Conservation (phyloP, 2,888 invertebrate species). For the Anarsia innoxiella region DNA sequence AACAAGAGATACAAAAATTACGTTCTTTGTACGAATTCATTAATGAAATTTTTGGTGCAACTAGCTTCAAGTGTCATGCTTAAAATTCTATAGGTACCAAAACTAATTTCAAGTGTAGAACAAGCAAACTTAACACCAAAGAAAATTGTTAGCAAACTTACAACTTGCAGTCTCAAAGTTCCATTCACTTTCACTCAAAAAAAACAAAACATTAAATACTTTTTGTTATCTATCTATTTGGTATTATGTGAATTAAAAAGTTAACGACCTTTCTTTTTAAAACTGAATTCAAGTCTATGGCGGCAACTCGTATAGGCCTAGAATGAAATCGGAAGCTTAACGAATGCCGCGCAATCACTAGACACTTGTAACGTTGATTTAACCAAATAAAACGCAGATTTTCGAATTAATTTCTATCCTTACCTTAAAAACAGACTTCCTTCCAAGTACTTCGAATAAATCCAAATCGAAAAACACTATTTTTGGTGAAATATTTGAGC, state of each 20-base stretch:
- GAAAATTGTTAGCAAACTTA: neutral
- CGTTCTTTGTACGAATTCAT: too few species aligned
- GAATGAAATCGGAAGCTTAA: slow-evolving; percentile 7
- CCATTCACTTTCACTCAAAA: neutral
- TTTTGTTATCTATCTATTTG: too few species aligned
- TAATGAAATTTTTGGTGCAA: too few species aligned
- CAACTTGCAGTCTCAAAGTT: neutral
- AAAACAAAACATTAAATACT: neutral
- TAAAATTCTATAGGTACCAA: too few species aligned
- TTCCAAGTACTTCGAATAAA: slow-evolving; percentile 49
- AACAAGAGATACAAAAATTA: too few species aligned
- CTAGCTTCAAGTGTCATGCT: too few species aligned
- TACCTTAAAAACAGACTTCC: slow-evolving; percentile 52
- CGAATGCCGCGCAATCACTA: slow-evolving; percentile 1
- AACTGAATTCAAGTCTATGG: slow-evolving; percentile 8
- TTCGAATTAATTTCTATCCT: slow-evolving; percentile 20
- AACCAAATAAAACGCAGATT: slow-evolving; percentile 12
- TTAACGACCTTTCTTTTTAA: neutral
- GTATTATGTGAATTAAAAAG: too few species aligned
- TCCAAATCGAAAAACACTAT: slow-evolving; percentile 45
- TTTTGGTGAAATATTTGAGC: slow-evolving; percentile 35
- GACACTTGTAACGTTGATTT: slow-evolving; percentile 22
- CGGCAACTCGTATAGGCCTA: slow-evolving; percentile 18
- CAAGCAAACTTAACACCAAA: too few species aligned
- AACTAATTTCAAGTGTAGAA: too few species aligned